Conservation (phyloP, 2,797 vertebrate genomes). For the Gambelia wislizenii region DNA sequence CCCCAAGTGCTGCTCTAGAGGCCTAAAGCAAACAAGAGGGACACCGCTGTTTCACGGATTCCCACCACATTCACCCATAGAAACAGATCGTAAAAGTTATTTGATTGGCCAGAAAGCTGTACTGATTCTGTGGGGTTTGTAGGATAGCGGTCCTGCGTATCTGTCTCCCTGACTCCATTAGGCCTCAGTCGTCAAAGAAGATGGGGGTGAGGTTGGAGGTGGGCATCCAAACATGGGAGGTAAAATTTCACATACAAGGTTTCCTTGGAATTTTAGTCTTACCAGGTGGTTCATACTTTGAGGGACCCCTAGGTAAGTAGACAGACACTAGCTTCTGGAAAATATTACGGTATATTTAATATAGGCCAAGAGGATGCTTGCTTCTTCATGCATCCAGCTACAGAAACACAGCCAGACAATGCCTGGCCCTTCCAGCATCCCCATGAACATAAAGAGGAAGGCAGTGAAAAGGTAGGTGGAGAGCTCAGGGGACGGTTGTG, state of each 20-base stretch:
- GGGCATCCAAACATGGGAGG: no score
- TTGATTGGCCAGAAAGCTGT: neutral
- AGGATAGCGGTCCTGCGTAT: neutral
- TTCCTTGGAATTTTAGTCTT: no score
- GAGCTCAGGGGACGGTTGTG: no score
- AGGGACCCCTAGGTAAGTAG: no score
- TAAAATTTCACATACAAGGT: no score
- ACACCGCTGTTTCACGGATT: neutral
- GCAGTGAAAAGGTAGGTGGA: no score
- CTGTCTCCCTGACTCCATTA: neutral
- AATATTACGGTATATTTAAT: no score
- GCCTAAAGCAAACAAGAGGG: no score
- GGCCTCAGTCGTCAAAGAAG: neutral
- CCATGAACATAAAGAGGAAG: constrained; percentile 34
- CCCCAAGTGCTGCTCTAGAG: no score
- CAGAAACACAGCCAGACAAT: neutral
- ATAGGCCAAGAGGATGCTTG: no score
- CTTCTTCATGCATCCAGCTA: neutral
- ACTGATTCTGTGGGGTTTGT: neutral
- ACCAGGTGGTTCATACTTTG: no score
- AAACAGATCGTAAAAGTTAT: neutral
- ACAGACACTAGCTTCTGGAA: no score
- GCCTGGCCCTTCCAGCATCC: constrained; percentile 12
- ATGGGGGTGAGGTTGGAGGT: neutral
- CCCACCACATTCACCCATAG: neutral